Percentiles rank a stretch among this genome's conserved stretches.
Evolutionary conservation across 2,113 vertebrate species (phyloP).

Genomic region (Xerus inauris): DNA sequence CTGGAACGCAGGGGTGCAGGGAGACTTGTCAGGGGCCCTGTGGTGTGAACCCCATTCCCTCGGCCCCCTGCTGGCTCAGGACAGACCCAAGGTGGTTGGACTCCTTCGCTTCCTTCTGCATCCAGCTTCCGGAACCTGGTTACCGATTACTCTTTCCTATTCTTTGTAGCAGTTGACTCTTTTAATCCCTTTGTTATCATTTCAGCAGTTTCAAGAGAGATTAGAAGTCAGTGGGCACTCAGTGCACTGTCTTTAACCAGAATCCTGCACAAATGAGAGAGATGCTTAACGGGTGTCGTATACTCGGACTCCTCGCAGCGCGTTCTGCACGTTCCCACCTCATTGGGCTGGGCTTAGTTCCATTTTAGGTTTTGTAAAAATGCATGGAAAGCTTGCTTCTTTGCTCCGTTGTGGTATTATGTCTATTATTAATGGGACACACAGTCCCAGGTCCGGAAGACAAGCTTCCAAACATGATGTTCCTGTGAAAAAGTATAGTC

Average conservation of each 20-base stretch:
- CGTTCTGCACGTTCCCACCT: not conserved
- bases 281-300: not conserved
- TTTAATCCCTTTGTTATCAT: not conserved
- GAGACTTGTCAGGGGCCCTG: not conserved
- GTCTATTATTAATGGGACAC: not conserved
- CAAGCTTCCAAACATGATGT: not conserved
- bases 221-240: conserved; percentile 1
- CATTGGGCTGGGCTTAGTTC: not conserved
- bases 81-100: fast-evolving
- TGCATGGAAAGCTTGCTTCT: not conserved
- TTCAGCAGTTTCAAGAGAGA: conserved; percentile 7
- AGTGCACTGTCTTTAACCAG: conserved; percentile 2
- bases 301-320: not conserved
- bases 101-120: not conserved
- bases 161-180: not conserved
- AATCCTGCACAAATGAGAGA: not conserved
- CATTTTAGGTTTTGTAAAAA: not conserved
- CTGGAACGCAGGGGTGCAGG: no score
- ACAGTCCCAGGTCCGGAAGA: not conserved
- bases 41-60: not conserved
- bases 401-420: not conserved
- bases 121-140: not conserved
- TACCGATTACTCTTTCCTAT: not conserved
- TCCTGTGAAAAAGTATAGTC: not conserved
- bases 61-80: not conserved